Base-by-base conservation (phyloP, 2,797 vertebrate genomes). In the Mionectes olivaceus region DNA sequence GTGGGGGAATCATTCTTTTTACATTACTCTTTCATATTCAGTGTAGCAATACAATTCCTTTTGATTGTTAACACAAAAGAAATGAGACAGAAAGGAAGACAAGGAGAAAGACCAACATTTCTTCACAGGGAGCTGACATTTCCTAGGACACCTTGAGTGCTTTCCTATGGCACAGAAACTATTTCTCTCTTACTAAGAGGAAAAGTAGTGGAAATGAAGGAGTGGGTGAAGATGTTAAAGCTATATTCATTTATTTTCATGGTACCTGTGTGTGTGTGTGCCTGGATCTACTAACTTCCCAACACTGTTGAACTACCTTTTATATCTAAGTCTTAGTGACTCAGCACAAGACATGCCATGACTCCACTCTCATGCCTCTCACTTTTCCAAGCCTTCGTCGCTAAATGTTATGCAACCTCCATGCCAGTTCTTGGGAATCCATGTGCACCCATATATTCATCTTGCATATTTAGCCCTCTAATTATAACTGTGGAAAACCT, bases 11-110 rank as follows among this genome's bases (percentile, higher is more conserved):
- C 5, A 63, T 83, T 93, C 63, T 83, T 85, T 88, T 90, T 21
- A 71, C 75, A 82, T 61, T 76, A 23, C 10, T 84, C 47, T 82
- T 95, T 92, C 63, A 67, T 92, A 89, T 91, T 92, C 15, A 5
- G 1, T 77, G 53, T 67, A 93, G 39, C 23, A 77, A 57, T 70
- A 67, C 32, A 68, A 85, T 74, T 95, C 18, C 37, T 85, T 89
- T 80, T 44, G 65, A 91, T 46, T 68, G 24, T 27, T 23, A 79
- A 28, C 70, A 93, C 59, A 93, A 89, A 93, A 22, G 22, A 84
- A 93, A 76, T 60, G 50, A 81, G 43, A 41, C 33, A 83, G 55
- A 64, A 4, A 2, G 24, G 8, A 50, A 68, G 56, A 56, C 12
- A 41, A 37, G 11, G 23, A 73, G 7, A 59, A 49, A 64, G 10